Evolutionary conservation across 1,140 invertebrate genomes (phyloP).

Genomic region (Gerris buenoi): DNA sequence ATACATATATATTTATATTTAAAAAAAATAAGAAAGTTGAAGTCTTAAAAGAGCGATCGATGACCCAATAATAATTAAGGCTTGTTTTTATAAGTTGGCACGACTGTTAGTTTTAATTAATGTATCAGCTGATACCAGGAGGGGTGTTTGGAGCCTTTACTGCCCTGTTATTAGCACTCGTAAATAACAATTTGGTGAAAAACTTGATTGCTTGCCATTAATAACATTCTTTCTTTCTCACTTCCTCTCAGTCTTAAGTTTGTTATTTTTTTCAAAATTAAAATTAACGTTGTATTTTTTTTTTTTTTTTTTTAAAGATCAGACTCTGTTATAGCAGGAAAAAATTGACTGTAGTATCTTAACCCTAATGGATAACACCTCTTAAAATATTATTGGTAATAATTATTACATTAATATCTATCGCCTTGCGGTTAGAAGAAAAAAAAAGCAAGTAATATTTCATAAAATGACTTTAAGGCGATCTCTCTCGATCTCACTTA

Average conservation of each 20-base stretch:
- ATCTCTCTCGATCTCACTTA: no score
- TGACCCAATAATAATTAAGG: background rate
- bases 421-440: background rate
- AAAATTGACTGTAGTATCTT: background rate
- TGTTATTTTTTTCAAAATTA: no score
- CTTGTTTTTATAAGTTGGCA: background rate
- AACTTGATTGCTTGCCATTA: background rate
- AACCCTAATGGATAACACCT: background rate
- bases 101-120: background rate
- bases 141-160: background rate
- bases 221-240: background rate
- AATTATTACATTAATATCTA: background rate
- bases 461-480: no score
- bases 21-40: no score
- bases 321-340: background rate
- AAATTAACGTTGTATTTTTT: background rate
- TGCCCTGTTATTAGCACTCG: background rate
- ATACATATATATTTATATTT: no score
- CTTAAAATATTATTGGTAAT: background rate
- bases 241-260: background rate
- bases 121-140: background rate
- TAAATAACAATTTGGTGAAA: background rate
- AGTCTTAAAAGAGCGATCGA: no score
- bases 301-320: background rate
- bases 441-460: no score